phyloP scores from a whole-genome alignment of 2,888 invertebrate genomes.

The Idaea biselata region DNA sequence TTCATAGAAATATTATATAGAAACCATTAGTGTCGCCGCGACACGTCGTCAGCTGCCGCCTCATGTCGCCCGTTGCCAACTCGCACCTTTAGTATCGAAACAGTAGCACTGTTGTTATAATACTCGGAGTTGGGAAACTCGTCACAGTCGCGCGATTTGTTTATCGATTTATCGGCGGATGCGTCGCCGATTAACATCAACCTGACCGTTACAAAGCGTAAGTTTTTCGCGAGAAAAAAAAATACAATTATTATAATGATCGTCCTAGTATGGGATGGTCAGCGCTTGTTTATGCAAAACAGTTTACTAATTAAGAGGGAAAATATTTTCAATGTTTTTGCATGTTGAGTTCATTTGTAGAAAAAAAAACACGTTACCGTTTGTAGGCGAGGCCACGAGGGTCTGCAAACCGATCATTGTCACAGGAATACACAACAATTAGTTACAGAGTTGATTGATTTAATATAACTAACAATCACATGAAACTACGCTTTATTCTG shows the following conservation, averaged over 20 bases:
- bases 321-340: constrained; percentile 72
- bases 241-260: constrained; percentile 74
- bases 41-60: too few relatives aligned
- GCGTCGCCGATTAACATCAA: constrained; percentile 68
- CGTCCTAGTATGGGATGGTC: constrained; percentile 71
- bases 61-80: too few relatives aligned
- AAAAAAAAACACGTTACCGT: constrained; percentile 49
- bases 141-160: constrained; percentile 68
- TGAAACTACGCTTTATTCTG: constrained; percentile 15
- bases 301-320: constrained; percentile 71
- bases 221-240: constrained; percentile 72
- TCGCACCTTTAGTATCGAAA: constrained; percentile 37
- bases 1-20: too few relatives aligned
- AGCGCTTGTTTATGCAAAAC: constrained; percentile 73
- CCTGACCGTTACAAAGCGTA: constrained; percentile 65
- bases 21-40: too few relatives aligned
- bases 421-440: constrained; percentile 54
- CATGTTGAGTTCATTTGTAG: constrained; percentile 47
- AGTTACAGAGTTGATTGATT: constrained; percentile 53
- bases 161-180: constrained; percentile 76
- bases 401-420: constrained; percentile 49
- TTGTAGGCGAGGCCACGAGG: constrained; percentile 39
- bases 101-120: constrained; percentile 61
- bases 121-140: constrained; percentile 66
- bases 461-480: constrained; percentile 26